A percentile compares a stretch with the other conserved stretches of the same genome.
These are phyloP conservation scores for Hydraecia micacea DNA, from an alignment of 2,888 invertebrate species.

Conservation along the genomic window DNA sequence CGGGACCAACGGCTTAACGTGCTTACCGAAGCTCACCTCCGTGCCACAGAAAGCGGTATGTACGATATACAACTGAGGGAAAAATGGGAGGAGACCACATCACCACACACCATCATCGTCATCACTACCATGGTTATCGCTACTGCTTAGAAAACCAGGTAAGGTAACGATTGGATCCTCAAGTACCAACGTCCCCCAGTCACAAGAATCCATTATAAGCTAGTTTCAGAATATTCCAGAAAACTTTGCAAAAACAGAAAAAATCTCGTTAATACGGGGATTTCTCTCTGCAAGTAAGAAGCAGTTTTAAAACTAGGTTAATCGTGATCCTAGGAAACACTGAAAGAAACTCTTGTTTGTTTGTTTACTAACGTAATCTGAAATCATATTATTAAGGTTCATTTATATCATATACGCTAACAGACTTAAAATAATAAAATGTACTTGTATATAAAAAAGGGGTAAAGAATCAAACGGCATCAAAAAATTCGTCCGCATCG, in stretches of 20 bases:
- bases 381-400: no score
- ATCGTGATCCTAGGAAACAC: background rate
- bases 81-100: background rate
- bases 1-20: no score
- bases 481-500: no score
- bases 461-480: no score
- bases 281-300: conserved; percentile 1
- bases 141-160: background rate
- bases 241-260: background rate
- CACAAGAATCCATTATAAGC: background rate
- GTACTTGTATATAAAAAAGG: no score
- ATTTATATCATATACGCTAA: no score
- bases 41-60: no score
- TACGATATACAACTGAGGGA: background rate
- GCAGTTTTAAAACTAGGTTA: conserved; percentile 20
- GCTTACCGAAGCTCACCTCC: no score
- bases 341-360: background rate
- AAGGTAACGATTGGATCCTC: background rate
- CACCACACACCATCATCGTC: no score
- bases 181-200: background rate
- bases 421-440: no score
- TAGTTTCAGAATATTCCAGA: background rate
- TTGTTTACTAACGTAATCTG: no score
- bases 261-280: background rate
- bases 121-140: background rate